These are phyloP conservation scores for Cabera pusaria DNA, from an alignment of 2,888 invertebrate species.

Conservation along the genomic window DNA sequence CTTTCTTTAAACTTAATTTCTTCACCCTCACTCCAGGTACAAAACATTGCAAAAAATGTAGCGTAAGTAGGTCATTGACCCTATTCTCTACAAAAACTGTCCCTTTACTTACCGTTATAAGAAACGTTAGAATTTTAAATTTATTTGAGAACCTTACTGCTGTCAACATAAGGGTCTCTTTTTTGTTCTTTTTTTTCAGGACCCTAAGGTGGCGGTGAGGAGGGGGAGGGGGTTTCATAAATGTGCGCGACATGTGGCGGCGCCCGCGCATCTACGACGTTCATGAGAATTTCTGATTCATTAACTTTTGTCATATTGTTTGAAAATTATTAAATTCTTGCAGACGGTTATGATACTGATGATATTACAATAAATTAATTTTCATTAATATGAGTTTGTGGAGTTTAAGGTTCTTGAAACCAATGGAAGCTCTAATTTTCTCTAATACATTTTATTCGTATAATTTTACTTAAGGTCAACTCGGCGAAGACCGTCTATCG, in stretches of 20 bases:
- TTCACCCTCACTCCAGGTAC: slow-evolving; percentile 5
- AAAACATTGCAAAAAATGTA: slow-evolving; percentile 10
- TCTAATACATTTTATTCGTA: too few relatives aligned
- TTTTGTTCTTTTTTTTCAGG: slow-evolving; percentile 66
- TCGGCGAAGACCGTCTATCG: too few relatives aligned
- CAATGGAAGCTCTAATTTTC: too few relatives aligned
- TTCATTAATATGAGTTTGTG: too few relatives aligned
- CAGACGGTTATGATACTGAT: too few relatives aligned
- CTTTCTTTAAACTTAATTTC: too few relatives aligned
- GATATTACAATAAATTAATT: too few relatives aligned
- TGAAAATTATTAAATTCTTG: too few relatives aligned
- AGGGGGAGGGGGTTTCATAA: slow-evolving; percentile 53
- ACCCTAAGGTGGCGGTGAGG: slow-evolving; percentile 56
- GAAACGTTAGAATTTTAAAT: slow-evolving; percentile 18
- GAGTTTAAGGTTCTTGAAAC: too few relatives aligned
- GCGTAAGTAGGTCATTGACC: slow-evolving; percentile 28
- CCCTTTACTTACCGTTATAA: slow-evolving; percentile 24
- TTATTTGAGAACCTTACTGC: slow-evolving; percentile 29
- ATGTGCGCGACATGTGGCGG: slow-evolving; percentile 73
- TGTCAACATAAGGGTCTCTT: slow-evolving; percentile 42
- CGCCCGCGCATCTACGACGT: slow-evolving; percentile 51
- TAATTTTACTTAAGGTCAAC: too few relatives aligned
- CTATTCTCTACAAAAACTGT: slow-evolving; percentile 17
- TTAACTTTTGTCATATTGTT: slow-evolving; percentile 55
- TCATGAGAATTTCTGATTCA: slow-evolving; percentile 80